Evolutionary conservation across 2,797 vertebrate species (phyloP).

Genomic region (Pseudocheirus occidentalis): DNA sequence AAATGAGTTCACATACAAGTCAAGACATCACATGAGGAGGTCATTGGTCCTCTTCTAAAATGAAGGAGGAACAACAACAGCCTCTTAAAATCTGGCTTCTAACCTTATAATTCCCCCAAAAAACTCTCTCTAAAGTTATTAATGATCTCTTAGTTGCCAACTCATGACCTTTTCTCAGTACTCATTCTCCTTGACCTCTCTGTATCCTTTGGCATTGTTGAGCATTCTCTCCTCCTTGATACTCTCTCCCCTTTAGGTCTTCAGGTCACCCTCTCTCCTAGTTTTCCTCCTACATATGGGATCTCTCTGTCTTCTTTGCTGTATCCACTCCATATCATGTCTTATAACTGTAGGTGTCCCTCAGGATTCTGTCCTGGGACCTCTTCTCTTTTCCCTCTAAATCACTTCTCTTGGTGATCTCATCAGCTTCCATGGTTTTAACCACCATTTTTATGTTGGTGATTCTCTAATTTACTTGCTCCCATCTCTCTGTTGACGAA

Average conservation of each 20-base stretch:
- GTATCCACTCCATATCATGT: neutral
- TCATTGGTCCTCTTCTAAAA: neutral
- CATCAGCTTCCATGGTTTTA: neutral
- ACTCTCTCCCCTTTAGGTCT: neutral
- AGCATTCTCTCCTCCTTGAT: neutral
- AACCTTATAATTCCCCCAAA: neutral
- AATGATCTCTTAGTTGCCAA: neutral
- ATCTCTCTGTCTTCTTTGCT: neutral
- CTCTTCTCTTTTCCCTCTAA: neutral
- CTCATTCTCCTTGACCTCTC: neutral
- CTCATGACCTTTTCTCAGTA: neutral
- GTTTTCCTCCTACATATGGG: neutral
- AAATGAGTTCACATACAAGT: neutral
- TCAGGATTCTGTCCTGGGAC: neutral
- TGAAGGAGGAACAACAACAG: neutral
- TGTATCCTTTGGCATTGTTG: neutral
- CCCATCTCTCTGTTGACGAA: neutral
- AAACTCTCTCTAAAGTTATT: neutral
- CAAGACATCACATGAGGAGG: neutral
- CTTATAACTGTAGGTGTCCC: neutral
- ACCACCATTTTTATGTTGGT: neutral
- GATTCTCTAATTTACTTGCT: neutral
- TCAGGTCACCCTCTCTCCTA: neutral
- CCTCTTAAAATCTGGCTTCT: neutral
- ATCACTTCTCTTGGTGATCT: neutral